phyloP scores from a whole-genome alignment of 2,888 invertebrate genomes.

The Pinctada fucata region DNA sequence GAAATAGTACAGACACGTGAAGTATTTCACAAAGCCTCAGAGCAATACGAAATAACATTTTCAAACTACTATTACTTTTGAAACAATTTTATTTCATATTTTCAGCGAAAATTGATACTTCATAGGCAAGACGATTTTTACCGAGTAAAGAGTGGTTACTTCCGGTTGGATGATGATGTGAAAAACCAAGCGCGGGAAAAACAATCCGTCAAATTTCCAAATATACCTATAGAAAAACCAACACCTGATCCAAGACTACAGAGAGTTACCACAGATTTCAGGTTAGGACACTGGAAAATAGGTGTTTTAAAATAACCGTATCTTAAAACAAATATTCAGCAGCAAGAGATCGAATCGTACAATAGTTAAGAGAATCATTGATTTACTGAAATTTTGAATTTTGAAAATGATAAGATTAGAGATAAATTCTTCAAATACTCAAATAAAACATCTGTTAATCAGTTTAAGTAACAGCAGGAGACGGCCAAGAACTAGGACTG shows the following conservation, averaged over 20 bases:
- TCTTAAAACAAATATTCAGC: constrained; percentile 3
- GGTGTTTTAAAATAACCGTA: neutral
- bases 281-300: constrained; percentile 8
- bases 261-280: constrained; percentile 22
- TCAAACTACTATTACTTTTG: too few relatives aligned
- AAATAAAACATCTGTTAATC: too few relatives aligned
- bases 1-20: too few relatives aligned
- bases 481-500: too few relatives aligned
- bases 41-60: too few relatives aligned
- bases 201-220: constrained; percentile 17
- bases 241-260: constrained; percentile 17
- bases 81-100: neutral
- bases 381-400: too few relatives aligned
- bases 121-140: constrained; percentile 58
- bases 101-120: constrained; percentile 49
- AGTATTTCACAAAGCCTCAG: too few relatives aligned
- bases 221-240: constrained; percentile 21
- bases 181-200: constrained; percentile 48
- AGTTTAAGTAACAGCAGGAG: too few relatives aligned
- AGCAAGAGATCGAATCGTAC: too few relatives aligned
- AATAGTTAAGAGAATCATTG: too few relatives aligned
- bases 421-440: too few relatives aligned
- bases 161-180: constrained; percentile 60
- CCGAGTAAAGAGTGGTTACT: constrained; percentile 66
- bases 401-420: too few relatives aligned